These are phyloP conservation scores for Metellina segmentata DNA, from an alignment of 2,888 invertebrate genomes.

Conservation along the genomic window DNA sequence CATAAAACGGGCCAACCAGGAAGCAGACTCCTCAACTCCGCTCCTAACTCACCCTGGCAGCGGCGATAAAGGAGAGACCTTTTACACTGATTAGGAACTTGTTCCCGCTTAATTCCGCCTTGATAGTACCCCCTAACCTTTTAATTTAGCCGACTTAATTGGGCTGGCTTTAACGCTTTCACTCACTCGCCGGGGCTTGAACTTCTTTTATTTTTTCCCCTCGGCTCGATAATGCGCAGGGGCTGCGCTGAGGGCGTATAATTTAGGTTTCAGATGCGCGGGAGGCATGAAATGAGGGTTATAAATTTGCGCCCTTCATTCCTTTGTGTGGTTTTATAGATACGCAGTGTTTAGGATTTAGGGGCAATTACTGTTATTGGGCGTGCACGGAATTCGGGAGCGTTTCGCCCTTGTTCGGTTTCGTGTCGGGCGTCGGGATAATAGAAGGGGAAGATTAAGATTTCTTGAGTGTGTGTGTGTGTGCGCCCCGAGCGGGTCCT, in stretches of 20 bases:
- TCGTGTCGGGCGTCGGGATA: constrained; percentile 7
- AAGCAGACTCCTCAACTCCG: constrained; percentile 67
- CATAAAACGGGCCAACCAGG: constrained; percentile 35
- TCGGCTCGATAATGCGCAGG: constrained; percentile 45
- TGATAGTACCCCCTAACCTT: constrained; percentile 75
- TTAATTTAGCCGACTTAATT: constrained; percentile 77
- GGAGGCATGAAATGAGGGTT: constrained; percentile 66
- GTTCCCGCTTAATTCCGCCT: constrained; percentile 77
- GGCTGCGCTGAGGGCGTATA: constrained; percentile 52
- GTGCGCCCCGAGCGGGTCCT: not conserved
- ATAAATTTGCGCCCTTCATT: constrained; percentile 64
- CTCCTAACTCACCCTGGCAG: constrained; percentile 75
- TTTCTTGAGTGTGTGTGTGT: constrained; percentile 5
- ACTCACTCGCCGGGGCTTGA: not conserved
- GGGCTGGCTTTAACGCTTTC: constrained; percentile 69
- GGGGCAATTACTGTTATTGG: constrained; percentile 74
- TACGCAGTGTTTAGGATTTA: constrained; percentile 66
- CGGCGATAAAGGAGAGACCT: constrained; percentile 76
- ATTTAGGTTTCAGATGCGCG: constrained; percentile 50
- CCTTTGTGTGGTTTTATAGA: constrained; percentile 73
- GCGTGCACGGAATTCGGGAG: constrained; percentile 60
- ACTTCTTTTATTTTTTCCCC: constrained; percentile 41
- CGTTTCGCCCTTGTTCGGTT: constrained; percentile 32
- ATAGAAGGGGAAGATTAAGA: constrained; percentile 54
- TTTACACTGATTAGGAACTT: constrained; percentile 77